phyloP scores from a whole-genome alignment of 2,888 invertebrate species.

The Eupithecia vulgata region DNA sequence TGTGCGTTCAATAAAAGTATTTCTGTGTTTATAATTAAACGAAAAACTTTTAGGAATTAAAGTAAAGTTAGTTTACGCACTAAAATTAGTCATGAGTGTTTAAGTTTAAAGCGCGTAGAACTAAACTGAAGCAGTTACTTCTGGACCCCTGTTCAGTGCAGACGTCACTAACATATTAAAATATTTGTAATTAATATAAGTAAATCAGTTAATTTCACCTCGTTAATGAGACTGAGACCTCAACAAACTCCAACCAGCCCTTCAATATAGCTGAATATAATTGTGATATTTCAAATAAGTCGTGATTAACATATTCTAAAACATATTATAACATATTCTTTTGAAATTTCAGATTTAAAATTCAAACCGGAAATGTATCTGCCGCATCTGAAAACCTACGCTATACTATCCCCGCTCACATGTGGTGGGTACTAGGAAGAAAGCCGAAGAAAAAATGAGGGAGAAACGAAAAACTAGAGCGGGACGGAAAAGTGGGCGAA shows the following conservation, averaged over 20 bases:
- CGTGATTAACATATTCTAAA: background rate
- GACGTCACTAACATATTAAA: no score
- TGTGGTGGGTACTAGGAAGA: slow-evolving; percentile 84
- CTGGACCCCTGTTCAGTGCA: no score
- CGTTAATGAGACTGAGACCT: no score
- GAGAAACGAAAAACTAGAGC: slow-evolving; percentile 83
- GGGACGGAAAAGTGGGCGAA: slow-evolving; percentile 84
- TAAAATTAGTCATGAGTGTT: background rate
- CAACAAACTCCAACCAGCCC: background rate
- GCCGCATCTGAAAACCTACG: slow-evolving; percentile 49
- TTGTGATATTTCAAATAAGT: background rate
- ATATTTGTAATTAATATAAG: no score
- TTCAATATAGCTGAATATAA: background rate
- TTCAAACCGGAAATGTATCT: slow-evolving; percentile 68
- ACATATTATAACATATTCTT: no score
- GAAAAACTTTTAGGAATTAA: background rate
- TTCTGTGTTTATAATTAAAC: background rate
- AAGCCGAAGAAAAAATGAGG: slow-evolving; percentile 83
- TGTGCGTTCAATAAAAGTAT: background rate
- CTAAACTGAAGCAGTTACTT: background rate
- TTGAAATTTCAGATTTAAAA: background rate
- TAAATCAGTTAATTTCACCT: no score
- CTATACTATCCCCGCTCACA: slow-evolving; percentile 76
- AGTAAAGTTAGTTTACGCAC: background rate
- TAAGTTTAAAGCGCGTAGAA: background rate